These are phyloP conservation scores for crab-eating macaque (Macaca fascicularis) DNA, from an alignment of 2,113 vertebrate genomes.

Conservation along the genomic window T2T-MFA8v1.1 NC_088377.1:200577001-200577500, in stretches of 20 bases:
- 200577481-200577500: background rate
- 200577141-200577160: fast-evolving
- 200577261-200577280: background rate
- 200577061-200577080: background rate
- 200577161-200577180: background rate
- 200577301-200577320: background rate
- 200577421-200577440: background rate
- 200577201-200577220: background rate
- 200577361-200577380: background rate
- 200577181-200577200: background rate
- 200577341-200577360: too few species aligned
- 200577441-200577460: background rate
- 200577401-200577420: too few species aligned
- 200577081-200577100: background rate
- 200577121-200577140: background rate
- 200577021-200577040: background rate
- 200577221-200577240: too few species aligned
- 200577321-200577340: background rate
- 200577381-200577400: background rate
- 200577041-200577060: background rate
- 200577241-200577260: background rate
- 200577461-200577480: background rate
- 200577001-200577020: background rate
- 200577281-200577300: background rate
- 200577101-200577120: background rate